phyloP scores from a whole-genome alignment of 2,113 vertebrate genomes.

The Acinonyx jubatus region DNA sequence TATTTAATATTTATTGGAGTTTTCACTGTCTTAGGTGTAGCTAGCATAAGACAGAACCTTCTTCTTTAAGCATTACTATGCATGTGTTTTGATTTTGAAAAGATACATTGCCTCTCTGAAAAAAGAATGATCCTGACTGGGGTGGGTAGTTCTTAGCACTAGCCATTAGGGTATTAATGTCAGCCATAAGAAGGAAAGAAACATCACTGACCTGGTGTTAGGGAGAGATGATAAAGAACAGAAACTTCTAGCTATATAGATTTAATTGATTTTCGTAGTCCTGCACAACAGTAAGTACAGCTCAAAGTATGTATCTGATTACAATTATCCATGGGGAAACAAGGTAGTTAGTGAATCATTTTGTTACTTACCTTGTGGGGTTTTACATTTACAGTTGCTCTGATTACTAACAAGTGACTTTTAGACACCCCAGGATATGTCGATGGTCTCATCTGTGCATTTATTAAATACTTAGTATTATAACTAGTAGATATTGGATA shows the following conservation, averaged over 20 bases:
- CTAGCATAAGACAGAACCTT: background rate
- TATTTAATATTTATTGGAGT: background rate
- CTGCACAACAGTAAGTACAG: background rate
- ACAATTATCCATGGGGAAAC: background rate
- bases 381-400: background rate
- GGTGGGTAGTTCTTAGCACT: background rate
- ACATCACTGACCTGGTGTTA: background rate
- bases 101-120: background rate
- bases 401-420: background rate
- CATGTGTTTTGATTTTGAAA: background rate
- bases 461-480: background rate
- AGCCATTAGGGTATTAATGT: background rate
- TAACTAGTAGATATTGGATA: background rate
- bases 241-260: background rate
- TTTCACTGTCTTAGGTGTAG: background rate
- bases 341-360: background rate
- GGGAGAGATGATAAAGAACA: background rate
- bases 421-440: background rate
- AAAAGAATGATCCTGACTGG: background rate
- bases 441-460: background rate
- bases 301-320: background rate
- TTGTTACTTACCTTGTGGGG: background rate
- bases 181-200: background rate
- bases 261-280: background rate
- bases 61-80: background rate